These are phyloP conservation scores for Phylloscopus trochiloides DNA, from an alignment of 2,113 vertebrate species.

Conservation along the genomic window DNA sequence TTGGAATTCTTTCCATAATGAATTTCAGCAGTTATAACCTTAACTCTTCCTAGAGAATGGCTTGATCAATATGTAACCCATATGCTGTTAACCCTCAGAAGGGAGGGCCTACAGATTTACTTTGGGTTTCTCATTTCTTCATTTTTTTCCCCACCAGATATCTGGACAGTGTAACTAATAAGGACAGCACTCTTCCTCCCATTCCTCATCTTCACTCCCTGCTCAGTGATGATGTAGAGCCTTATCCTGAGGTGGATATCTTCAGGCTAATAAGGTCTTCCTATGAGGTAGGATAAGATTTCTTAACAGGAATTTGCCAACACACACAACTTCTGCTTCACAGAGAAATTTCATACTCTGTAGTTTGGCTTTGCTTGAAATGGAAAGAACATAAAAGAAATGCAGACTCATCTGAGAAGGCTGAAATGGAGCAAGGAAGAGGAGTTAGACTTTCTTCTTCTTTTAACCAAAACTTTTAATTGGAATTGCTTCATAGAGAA, in stretches of 20 bases:
- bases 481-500: background rate
- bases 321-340: background rate
- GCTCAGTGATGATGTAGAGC: constrained; percentile 90
- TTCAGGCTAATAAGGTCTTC: constrained; percentile 92
- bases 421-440: background rate
- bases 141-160: constrained; percentile 73
- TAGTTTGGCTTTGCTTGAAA: background rate
- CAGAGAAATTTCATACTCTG: background rate
- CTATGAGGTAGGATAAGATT: constrained; percentile 83
- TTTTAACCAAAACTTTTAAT: background rate
- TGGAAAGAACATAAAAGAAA: background rate
- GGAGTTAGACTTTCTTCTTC: background rate
- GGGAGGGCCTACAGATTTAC: background rate
- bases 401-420: background rate
- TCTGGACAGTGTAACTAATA: constrained; percentile 95
- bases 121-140: background rate
- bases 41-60: background rate
- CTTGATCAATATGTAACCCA: background rate
- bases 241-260: constrained; percentile 96
- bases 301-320: background rate
- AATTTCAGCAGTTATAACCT: background rate
- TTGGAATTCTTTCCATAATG: background rate
- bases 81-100: background rate
- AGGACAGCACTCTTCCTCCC: constrained; percentile 95
- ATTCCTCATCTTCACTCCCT: constrained; percentile 97